These are phyloP conservation scores for Ceratitis capitata DNA, from an alignment of 1,140 invertebrate genomes.

Conservation along the genomic window DNA sequence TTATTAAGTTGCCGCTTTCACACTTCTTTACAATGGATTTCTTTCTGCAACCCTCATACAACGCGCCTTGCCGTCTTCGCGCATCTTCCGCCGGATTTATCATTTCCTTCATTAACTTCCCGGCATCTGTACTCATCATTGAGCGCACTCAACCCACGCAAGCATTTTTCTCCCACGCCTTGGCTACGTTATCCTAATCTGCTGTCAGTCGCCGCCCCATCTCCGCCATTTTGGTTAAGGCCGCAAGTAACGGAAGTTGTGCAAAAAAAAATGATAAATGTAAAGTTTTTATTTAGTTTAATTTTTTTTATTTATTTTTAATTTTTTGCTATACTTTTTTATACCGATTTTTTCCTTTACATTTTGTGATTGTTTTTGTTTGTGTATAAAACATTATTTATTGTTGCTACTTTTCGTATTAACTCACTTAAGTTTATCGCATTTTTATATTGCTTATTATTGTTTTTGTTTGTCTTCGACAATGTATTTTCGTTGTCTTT, in stretches of 20 bases:
- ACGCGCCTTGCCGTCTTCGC: neutral
- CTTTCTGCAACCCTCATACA: neutral
- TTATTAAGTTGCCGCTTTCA: neutral
- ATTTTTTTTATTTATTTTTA: too few species aligned
- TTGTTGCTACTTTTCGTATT: conserved; percentile 8
- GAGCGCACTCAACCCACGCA: neutral
- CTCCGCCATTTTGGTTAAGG: neutral
- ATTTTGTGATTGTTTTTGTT: neutral
- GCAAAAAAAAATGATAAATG: conserved; percentile 33
- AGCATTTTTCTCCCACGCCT: neutral
- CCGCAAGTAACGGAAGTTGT: neutral
- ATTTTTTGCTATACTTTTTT: too few species aligned
- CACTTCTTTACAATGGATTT: neutral
- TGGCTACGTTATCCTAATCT: neutral
- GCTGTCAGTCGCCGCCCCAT: neutral
- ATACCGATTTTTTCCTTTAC: neutral
- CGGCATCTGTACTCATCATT: neutral
- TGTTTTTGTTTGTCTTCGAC: neutral
- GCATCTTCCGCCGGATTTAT: conserved; percentile 7
- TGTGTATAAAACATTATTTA: neutral
- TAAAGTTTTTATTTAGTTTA: neutral
- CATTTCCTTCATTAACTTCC: conserved; percentile 38
- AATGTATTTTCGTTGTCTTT: neutral
- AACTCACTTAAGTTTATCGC: conserved; percentile 28
- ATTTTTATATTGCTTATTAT: conserved; percentile 13